These are phyloP conservation scores for Chionoecetes opilio DNA, from an alignment of 1,140 invertebrate genomes.

Conservation along the genomic window DNA sequence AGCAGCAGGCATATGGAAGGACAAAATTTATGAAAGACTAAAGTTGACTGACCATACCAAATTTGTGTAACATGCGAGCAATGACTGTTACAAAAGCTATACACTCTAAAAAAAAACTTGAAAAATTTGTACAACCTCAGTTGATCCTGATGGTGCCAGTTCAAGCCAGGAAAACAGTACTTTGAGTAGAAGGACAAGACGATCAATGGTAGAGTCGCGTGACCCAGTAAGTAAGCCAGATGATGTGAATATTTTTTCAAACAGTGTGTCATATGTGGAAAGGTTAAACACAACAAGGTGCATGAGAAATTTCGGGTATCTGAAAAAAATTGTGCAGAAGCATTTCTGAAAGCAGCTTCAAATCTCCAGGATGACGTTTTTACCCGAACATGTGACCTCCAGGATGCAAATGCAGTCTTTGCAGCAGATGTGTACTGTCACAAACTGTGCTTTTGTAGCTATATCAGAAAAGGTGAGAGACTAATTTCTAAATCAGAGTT, in stretches of 20 bases:
- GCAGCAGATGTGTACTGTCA: conserved; percentile 35
- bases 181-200: background rate
- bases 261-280: background rate
- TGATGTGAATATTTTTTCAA: background rate
- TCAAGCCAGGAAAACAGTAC: conserved; percentile 7
- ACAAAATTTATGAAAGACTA: background rate
- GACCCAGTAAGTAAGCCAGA: background rate
- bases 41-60: background rate
- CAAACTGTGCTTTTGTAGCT: background rate
- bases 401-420: conserved; percentile 2
- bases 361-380: conserved; percentile 32
- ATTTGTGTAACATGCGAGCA: background rate
- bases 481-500: too few species aligned
- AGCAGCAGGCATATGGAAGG: background rate
- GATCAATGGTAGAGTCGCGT: too few species aligned
- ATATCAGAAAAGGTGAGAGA: too few species aligned
- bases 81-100: background rate
- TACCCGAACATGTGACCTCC: conserved; percentile 1
- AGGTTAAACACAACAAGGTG: background rate
- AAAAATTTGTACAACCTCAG: too few species aligned
- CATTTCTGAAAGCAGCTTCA: background rate
- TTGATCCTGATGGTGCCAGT: too few species aligned
- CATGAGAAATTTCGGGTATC: background rate
- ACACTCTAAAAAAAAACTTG: too few species aligned
- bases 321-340: background rate